Conservation (phyloP, 1,140 invertebrate species). For the Wiebesia pumilae region DNA sequence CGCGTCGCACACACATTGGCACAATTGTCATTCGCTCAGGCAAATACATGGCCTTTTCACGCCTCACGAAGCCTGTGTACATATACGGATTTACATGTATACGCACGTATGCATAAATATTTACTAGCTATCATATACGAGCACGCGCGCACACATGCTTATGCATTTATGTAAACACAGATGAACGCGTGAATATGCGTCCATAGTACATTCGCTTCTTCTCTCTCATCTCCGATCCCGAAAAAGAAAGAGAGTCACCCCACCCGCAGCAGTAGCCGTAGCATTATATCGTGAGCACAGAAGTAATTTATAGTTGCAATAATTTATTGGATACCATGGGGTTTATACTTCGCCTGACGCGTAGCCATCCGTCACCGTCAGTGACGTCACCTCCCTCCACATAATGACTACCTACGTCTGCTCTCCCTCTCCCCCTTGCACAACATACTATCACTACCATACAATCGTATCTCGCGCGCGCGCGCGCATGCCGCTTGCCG, state of each 20-base stretch:
- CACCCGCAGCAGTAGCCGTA: constrained; percentile 69
- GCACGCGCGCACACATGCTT: background rate
- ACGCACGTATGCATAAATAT: background rate
- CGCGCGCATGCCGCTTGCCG: too few relatives aligned
- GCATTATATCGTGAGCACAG: constrained; percentile 76
- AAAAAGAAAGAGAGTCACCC: constrained; percentile 53
- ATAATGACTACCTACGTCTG: constrained; percentile 72
- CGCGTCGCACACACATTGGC: too few relatives aligned
- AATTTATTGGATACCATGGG: constrained; percentile 76
- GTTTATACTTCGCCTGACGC: constrained; percentile 76
- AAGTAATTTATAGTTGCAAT: constrained; percentile 77
- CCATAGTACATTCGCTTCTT: background rate
- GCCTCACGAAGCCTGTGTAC: too few relatives aligned
- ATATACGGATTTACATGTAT: background rate
- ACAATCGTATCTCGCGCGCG: constrained; percentile 1
- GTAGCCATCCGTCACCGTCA: constrained; percentile 76
- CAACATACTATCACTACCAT: constrained; percentile 46
- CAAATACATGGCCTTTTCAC: too few relatives aligned
- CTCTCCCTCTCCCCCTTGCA: constrained; percentile 35
- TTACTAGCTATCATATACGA: too few relatives aligned
- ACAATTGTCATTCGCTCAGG: too few relatives aligned
- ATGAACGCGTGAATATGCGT: background rate
- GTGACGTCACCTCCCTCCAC: constrained; percentile 74
- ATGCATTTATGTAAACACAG: background rate
- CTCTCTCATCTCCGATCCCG: background rate